Evolutionary conservation across 2,797 vertebrate genomes (phyloP).

Genomic region (Argentina silus): DNA sequence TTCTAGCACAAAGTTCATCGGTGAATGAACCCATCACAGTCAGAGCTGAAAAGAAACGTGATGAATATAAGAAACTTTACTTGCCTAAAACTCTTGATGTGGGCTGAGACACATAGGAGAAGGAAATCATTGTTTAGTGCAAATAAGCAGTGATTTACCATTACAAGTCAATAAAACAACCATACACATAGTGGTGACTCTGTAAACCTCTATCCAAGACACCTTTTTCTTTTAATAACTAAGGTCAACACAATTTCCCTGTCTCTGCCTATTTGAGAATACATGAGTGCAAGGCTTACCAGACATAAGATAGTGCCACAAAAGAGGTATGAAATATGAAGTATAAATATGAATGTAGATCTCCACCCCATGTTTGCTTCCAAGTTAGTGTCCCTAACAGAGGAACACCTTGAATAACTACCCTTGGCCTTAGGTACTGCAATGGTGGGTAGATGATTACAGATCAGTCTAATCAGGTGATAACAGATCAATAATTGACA

Average conservation of each 20-base stretch:
- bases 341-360: slow-evolving; percentile 8
- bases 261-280: background rate
- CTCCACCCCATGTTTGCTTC: slow-evolving; percentile 52
- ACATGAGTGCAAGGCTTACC: slow-evolving; percentile 61
- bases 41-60: background rate
- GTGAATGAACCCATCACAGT: background rate
- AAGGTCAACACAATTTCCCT: background rate
- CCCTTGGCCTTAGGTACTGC: background rate
- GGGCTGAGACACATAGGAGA: slow-evolving; percentile 52
- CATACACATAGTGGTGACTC: background rate
- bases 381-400: slow-evolving; percentile 9
- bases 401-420: background rate
- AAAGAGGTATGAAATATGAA: slow-evolving; percentile 47
- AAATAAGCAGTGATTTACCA: background rate
- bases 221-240: background rate
- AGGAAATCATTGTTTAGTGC: slow-evolving; percentile 5
- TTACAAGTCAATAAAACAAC: background rate
- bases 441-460: background rate
- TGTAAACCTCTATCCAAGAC: background rate
- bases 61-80: slow-evolving; percentile 8
- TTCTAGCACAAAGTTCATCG: background rate
- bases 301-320: slow-evolving; percentile 46
- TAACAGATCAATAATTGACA: slow-evolving; percentile 62
- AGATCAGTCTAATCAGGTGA: slow-evolving; percentile 17
- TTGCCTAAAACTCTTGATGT: slow-evolving; percentile 60